Conservation (phyloP, 2,797 vertebrate species). For the Harpagifer antarcticus region DNA sequence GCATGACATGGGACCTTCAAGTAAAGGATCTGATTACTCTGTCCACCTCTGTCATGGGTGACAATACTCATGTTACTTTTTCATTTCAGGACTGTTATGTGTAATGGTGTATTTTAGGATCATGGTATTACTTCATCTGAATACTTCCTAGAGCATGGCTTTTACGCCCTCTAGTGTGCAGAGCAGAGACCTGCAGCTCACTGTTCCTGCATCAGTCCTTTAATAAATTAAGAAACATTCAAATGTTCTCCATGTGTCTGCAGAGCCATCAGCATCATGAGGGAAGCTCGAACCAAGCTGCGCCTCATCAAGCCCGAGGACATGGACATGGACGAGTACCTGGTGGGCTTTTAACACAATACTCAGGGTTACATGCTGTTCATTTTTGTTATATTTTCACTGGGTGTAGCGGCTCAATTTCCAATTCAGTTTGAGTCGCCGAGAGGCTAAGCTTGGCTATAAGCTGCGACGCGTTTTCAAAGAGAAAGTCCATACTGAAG, state of each 20-base stretch:
- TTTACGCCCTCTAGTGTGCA: conserved; percentile 59
- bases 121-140: too few relatives aligned
- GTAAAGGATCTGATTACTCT: too few relatives aligned
- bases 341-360: conserved; percentile 78
- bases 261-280: conserved; percentile 97
- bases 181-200: conserved; percentile 16
- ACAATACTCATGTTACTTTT: too few relatives aligned
- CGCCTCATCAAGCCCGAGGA: conserved; percentile 95
- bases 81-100: too few relatives aligned
- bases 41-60: too few relatives aligned
- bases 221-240: not conserved
- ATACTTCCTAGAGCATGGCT: not conserved
- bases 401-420: too few relatives aligned
- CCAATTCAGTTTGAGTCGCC: too few relatives aligned
- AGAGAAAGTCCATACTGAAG: too few relatives aligned
- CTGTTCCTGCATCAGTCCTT: not conserved
- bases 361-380: not conserved
- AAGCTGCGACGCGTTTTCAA: too few relatives aligned
- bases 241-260: not conserved
- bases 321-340: conserved; percentile 97
- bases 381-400: not conserved
- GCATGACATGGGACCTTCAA: too few relatives aligned
- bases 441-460: too few relatives aligned
- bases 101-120: too few relatives aligned
- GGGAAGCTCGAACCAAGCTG: conserved; percentile 93